Base-by-base conservation (phyloP, 2,888 invertebrate species). In the Pyralis farinalis region DNA sequence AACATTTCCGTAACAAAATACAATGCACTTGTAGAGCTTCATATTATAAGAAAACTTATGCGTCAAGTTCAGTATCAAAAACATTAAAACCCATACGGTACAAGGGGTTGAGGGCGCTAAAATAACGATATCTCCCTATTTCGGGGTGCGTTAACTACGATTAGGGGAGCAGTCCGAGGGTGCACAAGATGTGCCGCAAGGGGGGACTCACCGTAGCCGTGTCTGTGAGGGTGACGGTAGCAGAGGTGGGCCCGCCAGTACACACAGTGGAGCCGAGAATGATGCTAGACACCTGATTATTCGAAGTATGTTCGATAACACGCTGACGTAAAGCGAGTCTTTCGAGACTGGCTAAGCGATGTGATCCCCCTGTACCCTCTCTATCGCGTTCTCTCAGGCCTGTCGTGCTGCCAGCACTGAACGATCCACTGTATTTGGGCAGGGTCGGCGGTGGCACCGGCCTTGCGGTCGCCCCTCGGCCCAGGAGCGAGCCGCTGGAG, bases 271-370 rank as follows among this genome's bases (percentile, higher is more conserved):
- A 66, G 56, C 58, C 79, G 54, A 68, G 44, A 30, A 59, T 37
- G 27, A 64, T 51, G 43, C 53, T 57, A 22, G 75, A 53, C 69
- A 88, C 86, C 74, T 90, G 90, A 71, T 90, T 90, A 64, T 91
- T 90, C 7, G 88, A 61, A 68, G 58, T 87, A 52, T 93, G 93
- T 69, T 95, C 95, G 68, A 95, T 93, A 63, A 95, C 93, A 70
- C 95, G 93, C 78, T 96, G 96, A 46, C 95, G 91, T 57, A 95
- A 91, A 34, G 96, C 96, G 67, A 96, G 90, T 71, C 95, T 91
- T 80, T 96, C 96, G 50, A 96, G 91, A 72, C 95, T 95, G 40
- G 95, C 94, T 58, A 96, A 90, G 49, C 93, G 90, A 81, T 95
- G 96, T 40, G 95, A 95, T 61, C 94, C 93, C 56, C 94, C 93